Conservation (phyloP, 2,888 invertebrate species). For the Gisinianus flammeolus region DNA sequence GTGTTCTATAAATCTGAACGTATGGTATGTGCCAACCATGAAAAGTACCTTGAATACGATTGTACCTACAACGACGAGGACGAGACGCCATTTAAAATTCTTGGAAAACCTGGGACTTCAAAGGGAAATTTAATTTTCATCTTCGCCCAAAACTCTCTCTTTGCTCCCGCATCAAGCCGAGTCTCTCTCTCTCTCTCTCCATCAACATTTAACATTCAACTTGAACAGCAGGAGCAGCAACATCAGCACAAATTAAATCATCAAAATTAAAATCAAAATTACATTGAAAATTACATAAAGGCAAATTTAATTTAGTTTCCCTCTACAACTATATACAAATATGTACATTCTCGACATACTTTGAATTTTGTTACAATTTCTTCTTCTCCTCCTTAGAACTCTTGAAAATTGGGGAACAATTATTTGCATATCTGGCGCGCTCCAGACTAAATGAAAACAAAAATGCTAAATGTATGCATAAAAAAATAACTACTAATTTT, state of each 20-base stretch:
- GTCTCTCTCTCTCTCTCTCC: not conserved
- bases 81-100: too few relatives aligned
- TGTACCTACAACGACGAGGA: too few relatives aligned
- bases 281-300: not conserved
- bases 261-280: slow-evolving; percentile 1
- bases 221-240: not conserved
- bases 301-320: not conserved
- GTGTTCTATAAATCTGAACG: too few relatives aligned
- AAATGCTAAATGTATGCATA: too few relatives aligned
- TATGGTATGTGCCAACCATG: too few relatives aligned
- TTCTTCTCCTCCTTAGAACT: too few relatives aligned
- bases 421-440: too few relatives aligned
- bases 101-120: not conserved
- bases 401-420: too few relatives aligned
- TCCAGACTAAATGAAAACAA: too few relatives aligned
- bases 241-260: not conserved
- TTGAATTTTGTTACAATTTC: too few relatives aligned
- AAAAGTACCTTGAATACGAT: too few relatives aligned
- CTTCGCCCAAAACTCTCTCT: not conserved
- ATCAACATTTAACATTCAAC: not conserved
- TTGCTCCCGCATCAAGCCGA: not conserved
- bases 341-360: not conserved
- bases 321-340: not conserved
- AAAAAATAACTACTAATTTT: too few relatives aligned
- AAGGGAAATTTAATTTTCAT: not conserved